A percentile compares a stretch with the other conserved stretches of the same genome.
phyloP scores from a whole-genome alignment of 2,797 vertebrate species.

The Mus spretus region DNA sequence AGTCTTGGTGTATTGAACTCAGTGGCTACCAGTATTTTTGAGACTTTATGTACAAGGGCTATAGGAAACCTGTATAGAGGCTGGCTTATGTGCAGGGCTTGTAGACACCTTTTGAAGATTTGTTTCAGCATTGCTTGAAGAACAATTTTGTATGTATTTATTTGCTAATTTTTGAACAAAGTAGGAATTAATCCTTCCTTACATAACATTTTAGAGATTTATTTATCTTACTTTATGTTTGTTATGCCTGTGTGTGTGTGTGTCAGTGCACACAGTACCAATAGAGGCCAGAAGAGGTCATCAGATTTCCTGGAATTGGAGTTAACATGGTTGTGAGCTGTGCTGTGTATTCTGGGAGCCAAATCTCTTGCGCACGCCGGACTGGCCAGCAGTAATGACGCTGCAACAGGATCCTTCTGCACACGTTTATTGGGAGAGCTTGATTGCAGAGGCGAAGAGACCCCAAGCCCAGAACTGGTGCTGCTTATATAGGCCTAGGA shows the following conservation, averaged over 20 bases:
- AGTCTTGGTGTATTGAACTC: too few relatives aligned
- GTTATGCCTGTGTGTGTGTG: not conserved
- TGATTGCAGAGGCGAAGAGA: too few relatives aligned
- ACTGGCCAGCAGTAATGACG: too few relatives aligned
- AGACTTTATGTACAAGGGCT: rapidly evolving
- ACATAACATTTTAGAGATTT: not conserved
- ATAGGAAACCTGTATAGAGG: not conserved
- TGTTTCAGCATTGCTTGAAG: not conserved
- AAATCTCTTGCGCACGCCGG: too few relatives aligned
- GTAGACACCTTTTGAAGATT: not conserved
- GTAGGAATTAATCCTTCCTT: not conserved
- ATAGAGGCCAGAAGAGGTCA: not conserved
- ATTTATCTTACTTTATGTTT: not conserved
- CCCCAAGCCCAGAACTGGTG: too few relatives aligned
- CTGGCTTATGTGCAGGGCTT: not conserved
- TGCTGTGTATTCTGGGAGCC: not conserved
- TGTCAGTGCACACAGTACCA: not conserved
- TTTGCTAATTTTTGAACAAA: not conserved
- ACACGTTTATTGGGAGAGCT: too few relatives aligned
- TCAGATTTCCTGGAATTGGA: not conserved
- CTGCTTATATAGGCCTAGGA: too few relatives aligned
- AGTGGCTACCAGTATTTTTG: not conserved
- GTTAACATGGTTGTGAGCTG: not conserved
- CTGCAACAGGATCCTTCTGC: too few relatives aligned
- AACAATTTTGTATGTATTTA: not conserved